Conservation (phyloP, 2,797 vertebrate species). For the Stomatorhinus walkeri region DNA sequence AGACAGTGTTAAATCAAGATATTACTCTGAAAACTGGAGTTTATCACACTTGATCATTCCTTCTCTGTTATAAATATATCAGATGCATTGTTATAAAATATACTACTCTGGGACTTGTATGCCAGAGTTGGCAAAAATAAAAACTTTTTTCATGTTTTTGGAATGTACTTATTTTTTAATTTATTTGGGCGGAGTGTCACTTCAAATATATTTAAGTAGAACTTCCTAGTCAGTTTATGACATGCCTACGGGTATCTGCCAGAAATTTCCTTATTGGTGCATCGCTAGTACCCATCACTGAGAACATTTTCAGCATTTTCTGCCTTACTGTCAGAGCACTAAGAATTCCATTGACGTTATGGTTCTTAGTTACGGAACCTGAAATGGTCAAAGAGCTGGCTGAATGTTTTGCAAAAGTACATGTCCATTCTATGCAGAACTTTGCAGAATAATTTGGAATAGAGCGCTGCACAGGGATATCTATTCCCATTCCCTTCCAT, state of each 20-base stretch:
- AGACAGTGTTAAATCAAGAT: not conserved
- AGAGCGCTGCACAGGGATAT: not conserved
- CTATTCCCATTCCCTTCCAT: not conserved
- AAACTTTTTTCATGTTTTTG: not conserved
- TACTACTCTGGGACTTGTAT: not conserved
- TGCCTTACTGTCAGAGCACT: not conserved
- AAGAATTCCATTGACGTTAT: not conserved
- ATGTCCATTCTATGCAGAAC: not conserved
- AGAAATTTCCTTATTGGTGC: not conserved
- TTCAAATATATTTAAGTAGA: not conserved
- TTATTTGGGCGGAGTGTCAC: not conserved
- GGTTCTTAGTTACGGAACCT: not conserved
- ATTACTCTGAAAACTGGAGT: not conserved
- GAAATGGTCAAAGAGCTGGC: not conserved
- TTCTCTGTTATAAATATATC: not conserved
- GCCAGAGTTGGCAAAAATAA: not conserved
- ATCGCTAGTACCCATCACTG: not conserved
- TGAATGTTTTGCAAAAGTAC: not conserved
- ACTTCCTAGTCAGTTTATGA: not conserved
- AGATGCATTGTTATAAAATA: not conserved
- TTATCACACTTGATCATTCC: not conserved
- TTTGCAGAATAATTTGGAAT: not conserved
- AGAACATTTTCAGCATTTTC: not conserved
- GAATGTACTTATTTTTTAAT: not conserved
- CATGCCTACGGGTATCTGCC: not conserved